These are phyloP conservation scores for Polietes domitor DNA, from an alignment of 2,888 invertebrate species.

Conservation along the genomic window DNA sequence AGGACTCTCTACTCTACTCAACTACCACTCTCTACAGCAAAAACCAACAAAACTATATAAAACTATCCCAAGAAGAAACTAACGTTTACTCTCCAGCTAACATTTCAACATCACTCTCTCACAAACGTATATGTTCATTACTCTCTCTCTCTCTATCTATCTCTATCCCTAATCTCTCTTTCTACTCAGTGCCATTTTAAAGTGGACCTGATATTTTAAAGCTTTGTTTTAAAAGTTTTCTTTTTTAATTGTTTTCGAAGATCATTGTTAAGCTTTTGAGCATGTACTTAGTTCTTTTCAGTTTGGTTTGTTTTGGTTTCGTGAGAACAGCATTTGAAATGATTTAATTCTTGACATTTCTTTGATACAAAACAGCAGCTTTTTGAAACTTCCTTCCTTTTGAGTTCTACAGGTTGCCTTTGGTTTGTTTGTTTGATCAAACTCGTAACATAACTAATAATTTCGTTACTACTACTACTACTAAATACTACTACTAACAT, in stretches of 20 bases:
- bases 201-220: slow-evolving; percentile 10
- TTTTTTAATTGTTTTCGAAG: neutral
- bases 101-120: slow-evolving; percentile 56
- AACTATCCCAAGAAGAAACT: slow-evolving; percentile 39
- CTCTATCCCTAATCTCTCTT: slow-evolving; percentile 7
- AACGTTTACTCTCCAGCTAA: slow-evolving; percentile 44
- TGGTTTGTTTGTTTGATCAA: slow-evolving; percentile 35
- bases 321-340: slow-evolving; percentile 15
- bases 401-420: slow-evolving; percentile 48
- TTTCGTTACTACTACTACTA: slow-evolving; percentile 49
- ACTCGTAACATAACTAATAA: slow-evolving; percentile 29
- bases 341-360: slow-evolving; percentile 33
- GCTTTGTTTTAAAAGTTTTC: slow-evolving; percentile 50
- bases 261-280: slow-evolving; percentile 30
- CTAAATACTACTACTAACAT: slow-evolving; percentile 53
- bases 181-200: neutral
- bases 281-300: slow-evolving; percentile 25
- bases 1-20: slow-evolving; percentile 12
- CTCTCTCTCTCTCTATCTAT: slow-evolving; percentile 33
- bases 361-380: slow-evolving; percentile 52
- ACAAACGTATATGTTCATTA: slow-evolving; percentile 7
- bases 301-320: slow-evolving; percentile 12
- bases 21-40: slow-evolving; percentile 42
- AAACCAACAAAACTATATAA: slow-evolving; percentile 11
- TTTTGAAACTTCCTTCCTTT: slow-evolving; percentile 45